Percentiles rank a stretch among this genome's conserved stretches.
phyloP scores from a whole-genome alignment of 2,888 invertebrate genomes.

The Hypena proboscidalis region DNA sequence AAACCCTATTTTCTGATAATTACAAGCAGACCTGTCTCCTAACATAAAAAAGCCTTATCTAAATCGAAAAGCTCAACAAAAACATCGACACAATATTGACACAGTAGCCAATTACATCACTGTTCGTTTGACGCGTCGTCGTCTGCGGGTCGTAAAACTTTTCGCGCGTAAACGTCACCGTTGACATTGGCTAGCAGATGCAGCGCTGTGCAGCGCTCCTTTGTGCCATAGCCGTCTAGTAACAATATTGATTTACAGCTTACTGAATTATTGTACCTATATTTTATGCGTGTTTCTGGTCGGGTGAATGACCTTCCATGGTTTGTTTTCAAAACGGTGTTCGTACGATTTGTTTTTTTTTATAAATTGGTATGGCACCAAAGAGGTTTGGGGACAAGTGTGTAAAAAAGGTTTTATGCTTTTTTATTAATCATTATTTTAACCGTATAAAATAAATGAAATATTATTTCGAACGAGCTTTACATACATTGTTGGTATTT shows the following conservation, averaged over 20 bases:
- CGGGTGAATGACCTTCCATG: constrained; percentile 6
- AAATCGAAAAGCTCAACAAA: constrained; percentile 24
- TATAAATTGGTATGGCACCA: not conserved
- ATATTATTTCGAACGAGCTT: too few species aligned
- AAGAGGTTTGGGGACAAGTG: constrained; percentile 6
- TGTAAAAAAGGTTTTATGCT: too few species aligned
- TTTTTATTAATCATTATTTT: too few species aligned
- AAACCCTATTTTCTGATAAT: too few species aligned
- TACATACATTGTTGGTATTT: too few species aligned
- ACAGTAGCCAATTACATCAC: constrained; percentile 55
- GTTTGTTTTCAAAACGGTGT: constrained; percentile 2
- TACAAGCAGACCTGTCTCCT: too few species aligned
- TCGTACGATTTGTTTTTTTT: not conserved
- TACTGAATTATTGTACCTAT: constrained; percentile 50
- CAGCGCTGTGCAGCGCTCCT: constrained; percentile 72
- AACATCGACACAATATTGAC: constrained; percentile 30
- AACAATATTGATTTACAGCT: constrained; percentile 70
- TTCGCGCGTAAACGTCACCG: constrained; percentile 83
- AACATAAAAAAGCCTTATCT: too few species aligned
- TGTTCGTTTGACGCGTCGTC: constrained; percentile 69
- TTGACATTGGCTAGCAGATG: constrained; percentile 79
- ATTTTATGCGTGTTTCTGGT: constrained; percentile 38
- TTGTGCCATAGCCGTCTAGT: constrained; percentile 70
- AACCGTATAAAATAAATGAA: too few species aligned
- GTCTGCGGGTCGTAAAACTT: constrained; percentile 83